A percentile compares a stretch with the other conserved stretches of the same genome.
These are phyloP conservation scores for Zaprionus davidi DNA, from an alignment of 1,140 invertebrate genomes.

Conservation along the genomic window DNA sequence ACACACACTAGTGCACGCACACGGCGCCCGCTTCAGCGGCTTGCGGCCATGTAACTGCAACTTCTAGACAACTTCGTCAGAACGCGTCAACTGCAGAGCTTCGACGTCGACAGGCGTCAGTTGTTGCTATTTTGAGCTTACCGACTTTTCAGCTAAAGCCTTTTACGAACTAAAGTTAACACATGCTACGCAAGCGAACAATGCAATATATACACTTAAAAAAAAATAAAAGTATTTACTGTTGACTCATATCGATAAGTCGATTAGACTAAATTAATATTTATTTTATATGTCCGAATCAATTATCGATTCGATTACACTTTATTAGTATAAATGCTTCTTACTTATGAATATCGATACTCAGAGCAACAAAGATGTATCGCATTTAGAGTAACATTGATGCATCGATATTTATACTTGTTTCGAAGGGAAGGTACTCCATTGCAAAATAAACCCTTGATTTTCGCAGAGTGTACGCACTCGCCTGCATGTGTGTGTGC, in stretches of 20 bases:
- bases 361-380: neutral
- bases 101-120: conserved; percentile 44
- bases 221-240: neutral
- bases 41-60: conserved; percentile 62
- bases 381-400: neutral
- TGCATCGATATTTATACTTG: neutral
- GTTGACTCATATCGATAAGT: neutral
- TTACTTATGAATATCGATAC: neutral
- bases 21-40: conserved; percentile 15
- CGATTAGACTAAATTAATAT: neutral
- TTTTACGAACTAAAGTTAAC: conserved; percentile 54
- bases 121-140: conserved; percentile 75
- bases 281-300: neutral
- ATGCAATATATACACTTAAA: neutral
- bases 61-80: conserved; percentile 67
- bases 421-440: neutral
- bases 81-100: conserved; percentile 66
- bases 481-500: conserved; percentile 28
- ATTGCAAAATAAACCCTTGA: too few relatives aligned
- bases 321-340: neutral
- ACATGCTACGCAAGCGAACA: conserved; percentile 11
- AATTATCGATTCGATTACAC: too few relatives aligned
- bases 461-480: neutral
- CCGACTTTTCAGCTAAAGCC: conserved; percentile 72
- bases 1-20: conserved; percentile 24